These are phyloP conservation scores for Strix uralensis DNA, from an alignment of 2,113 vertebrate species.

Conservation along the genomic window DNA sequence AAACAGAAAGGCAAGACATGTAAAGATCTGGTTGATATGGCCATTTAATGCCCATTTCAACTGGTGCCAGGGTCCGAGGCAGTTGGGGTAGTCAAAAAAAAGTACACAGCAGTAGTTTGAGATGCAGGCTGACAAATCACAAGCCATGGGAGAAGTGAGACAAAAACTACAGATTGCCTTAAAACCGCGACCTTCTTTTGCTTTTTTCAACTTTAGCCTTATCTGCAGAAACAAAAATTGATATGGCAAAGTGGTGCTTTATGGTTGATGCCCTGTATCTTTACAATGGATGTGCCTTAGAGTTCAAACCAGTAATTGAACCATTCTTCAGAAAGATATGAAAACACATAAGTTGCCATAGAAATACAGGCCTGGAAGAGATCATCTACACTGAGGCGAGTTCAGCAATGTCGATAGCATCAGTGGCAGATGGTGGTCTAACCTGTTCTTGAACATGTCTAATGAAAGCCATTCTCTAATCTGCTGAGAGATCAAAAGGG, in stretches of 20 bases:
- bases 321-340: background rate
- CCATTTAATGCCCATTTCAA: background rate
- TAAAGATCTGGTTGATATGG: background rate
- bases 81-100: background rate
- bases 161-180: background rate
- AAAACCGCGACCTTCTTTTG: background rate
- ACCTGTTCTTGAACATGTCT: constrained; percentile 17
- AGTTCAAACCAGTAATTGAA: background rate
- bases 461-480: constrained; percentile 29
- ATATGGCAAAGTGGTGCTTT: background rate
- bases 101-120: background rate
- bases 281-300: background rate
- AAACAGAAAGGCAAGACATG: background rate
- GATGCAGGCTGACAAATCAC: background rate
- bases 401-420: background rate
- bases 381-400: background rate
- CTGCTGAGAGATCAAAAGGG: constrained; percentile 18
- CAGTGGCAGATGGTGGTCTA: constrained; percentile 27
- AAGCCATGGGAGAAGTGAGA: background rate
- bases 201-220: background rate
- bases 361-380: constrained; percentile 13
- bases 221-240: background rate
- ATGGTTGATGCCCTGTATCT: background rate
- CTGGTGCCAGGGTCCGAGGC: background rate
- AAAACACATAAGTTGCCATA: background rate